phyloP scores from a whole-genome alignment of 2,888 invertebrate genomes.

The Hypercompe scribonia region DNA sequence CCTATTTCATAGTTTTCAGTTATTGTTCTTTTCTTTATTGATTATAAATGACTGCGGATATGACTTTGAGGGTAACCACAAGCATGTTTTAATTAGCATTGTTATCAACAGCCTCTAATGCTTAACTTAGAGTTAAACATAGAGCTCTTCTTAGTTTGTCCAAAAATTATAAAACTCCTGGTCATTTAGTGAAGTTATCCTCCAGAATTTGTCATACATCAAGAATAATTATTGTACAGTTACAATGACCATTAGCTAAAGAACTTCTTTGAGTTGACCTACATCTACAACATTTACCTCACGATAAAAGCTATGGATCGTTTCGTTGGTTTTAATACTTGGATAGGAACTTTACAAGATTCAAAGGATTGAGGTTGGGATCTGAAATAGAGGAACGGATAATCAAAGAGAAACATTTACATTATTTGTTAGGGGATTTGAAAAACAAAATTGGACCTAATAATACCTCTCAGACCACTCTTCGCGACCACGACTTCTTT shows the following conservation, averaged over 20 bases:
- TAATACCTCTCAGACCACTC: conserved; percentile 92
- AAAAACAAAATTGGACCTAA: not conserved
- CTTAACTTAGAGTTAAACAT: no score
- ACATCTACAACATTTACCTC: conserved; percentile 63
- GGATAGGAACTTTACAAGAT: conserved; percentile 67
- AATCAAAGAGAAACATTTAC: not conserved
- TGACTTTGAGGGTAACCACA: no score
- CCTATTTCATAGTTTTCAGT: no score
- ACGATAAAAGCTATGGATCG: conserved; percentile 65
- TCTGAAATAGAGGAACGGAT: conserved; percentile 66
- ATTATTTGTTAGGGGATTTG: not conserved
- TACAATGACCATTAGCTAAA: not conserved
- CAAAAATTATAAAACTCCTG: no score
- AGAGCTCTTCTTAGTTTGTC: no score
- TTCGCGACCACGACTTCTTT: conserved; percentile 87
- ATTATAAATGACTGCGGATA: no score
- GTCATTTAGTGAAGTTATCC: not conserved
- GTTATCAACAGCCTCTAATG: no score
- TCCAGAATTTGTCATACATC: not conserved
- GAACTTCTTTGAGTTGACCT: conserved; percentile 8
- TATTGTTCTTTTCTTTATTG: no score
- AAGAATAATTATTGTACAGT: not conserved
- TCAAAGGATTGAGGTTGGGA: conserved; percentile 74
- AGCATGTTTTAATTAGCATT: no score
- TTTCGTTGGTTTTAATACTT: conserved; percentile 69